Conservation (phyloP, 2,888 invertebrate genomes). For the Ethmia dodecea region DNA sequence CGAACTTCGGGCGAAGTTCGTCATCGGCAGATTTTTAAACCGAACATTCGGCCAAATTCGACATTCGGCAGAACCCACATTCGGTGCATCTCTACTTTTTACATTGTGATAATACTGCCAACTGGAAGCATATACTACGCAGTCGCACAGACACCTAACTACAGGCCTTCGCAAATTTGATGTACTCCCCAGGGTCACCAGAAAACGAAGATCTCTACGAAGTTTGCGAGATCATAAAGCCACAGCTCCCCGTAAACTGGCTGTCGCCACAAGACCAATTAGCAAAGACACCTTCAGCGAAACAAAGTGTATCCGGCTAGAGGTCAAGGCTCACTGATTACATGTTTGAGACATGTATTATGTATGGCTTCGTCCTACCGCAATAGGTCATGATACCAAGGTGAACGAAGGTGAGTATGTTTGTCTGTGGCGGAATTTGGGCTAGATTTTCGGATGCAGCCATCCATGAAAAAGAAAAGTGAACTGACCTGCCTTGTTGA, state of each 20-base stretch:
- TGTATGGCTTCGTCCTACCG: slow-evolving; percentile 34
- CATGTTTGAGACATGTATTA: neutral
- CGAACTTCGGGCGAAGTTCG: too few relatives aligned
- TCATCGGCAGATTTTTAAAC: too few relatives aligned
- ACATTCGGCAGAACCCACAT: too few relatives aligned
- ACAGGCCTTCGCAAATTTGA: slow-evolving; percentile 24
- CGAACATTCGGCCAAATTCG: too few relatives aligned
- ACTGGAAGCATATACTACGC: slow-evolving; percentile 5
- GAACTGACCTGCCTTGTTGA: too few relatives aligned
- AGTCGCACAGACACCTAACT: slow-evolving; percentile 8
- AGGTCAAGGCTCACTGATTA: slow-evolving; percentile 15
- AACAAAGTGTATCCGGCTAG: slow-evolving; percentile 1
- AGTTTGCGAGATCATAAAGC: too few relatives aligned
- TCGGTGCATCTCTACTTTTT: too few relatives aligned
- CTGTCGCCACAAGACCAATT: slow-evolving; percentile 10
- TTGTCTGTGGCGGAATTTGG: slow-evolving; percentile 18
- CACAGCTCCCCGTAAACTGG: too few relatives aligned
- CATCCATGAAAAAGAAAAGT: too few relatives aligned
- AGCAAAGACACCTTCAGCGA: slow-evolving; percentile 9
- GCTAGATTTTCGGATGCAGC: too few relatives aligned
- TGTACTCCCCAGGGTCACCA: slow-evolving; percentile 14
- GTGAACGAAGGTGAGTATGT: slow-evolving; percentile 25
- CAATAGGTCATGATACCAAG: slow-evolving; percentile 36
- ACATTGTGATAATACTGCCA: slow-evolving; percentile 17
- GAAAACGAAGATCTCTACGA: neutral